A percentile compares a stretch with the other conserved stretches of the same genome.
phyloP scores from a whole-genome alignment of 2,113 vertebrate species.

The Fregetta grallaria region DNA sequence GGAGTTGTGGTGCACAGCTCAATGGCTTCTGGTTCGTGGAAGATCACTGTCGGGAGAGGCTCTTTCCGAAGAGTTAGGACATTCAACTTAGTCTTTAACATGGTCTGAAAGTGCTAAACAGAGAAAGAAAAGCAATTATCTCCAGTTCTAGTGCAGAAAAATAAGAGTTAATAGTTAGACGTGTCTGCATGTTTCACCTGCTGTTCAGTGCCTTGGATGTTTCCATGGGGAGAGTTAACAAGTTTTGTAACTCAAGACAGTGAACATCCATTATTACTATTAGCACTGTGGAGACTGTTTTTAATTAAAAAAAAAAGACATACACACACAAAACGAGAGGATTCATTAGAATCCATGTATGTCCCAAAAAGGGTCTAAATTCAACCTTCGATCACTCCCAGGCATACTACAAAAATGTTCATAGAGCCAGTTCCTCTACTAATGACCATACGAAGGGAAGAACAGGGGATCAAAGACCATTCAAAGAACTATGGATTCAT shows the following conservation, averaged over 20 bases:
- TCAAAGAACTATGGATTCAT: background rate
- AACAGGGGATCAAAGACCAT: background rate
- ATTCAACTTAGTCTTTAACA: constrained; percentile 98
- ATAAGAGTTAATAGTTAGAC: background rate
- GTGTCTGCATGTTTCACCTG: background rate
- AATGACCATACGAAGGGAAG: background rate
- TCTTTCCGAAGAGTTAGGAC: constrained; percentile 97
- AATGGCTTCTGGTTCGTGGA: constrained; percentile 96
- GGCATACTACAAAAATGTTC: background rate
- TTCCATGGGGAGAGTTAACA: background rate
- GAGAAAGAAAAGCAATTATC: constrained; percentile 42
- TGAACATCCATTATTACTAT: background rate
- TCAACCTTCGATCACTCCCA: background rate
- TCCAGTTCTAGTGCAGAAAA: background rate
- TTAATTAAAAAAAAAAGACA: background rate
- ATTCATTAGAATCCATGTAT: background rate
- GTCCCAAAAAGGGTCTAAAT: background rate
- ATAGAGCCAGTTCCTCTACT: background rate
- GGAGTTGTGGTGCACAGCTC: constrained; percentile 94
- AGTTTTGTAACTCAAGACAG: background rate
- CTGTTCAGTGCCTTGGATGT: background rate
- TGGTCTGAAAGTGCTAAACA: constrained; percentile 96
- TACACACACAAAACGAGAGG: background rate
- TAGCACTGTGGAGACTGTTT: background rate
- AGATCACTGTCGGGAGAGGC: constrained; percentile 93